phyloP scores from a whole-genome alignment of 2,113 vertebrate genomes.

The Cheilinus undulatus region DNA sequence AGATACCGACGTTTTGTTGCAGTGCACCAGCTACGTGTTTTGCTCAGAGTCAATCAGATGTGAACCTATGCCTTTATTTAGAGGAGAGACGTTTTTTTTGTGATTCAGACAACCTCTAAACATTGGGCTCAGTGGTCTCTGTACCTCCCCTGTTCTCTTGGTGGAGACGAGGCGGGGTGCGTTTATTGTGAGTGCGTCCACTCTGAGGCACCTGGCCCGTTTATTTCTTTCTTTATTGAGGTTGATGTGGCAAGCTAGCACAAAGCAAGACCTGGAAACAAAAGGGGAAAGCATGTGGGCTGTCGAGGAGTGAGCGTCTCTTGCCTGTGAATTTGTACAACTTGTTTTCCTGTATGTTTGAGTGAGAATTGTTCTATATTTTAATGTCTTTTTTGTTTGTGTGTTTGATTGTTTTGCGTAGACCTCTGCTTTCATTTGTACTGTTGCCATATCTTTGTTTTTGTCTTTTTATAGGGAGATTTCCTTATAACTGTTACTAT shows the following conservation, averaged over 20 bases:
- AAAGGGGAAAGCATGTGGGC: constrained; percentile 54
- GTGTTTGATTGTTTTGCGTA: constrained; percentile 72
- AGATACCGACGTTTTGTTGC: constrained; percentile 61
- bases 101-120: constrained; percentile 79
- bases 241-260: constrained; percentile 72
- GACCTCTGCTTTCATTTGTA: constrained; percentile 78
- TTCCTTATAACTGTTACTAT: constrained; percentile 78
- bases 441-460: constrained; percentile 69
- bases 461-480: constrained; percentile 42
- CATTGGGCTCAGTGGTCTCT: constrained; percentile 75
- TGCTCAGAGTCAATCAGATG: constrained; percentile 65
- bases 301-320: constrained; percentile 72
- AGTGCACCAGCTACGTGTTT: constrained; percentile 52
- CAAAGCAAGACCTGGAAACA: constrained; percentile 62
- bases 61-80: constrained; percentile 71
- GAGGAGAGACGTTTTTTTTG: constrained; percentile 46
- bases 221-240: constrained; percentile 86
- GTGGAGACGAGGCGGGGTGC: constrained; percentile 56
- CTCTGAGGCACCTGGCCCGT: constrained; percentile 80
- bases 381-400: constrained; percentile 68
- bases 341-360: constrained; percentile 74
- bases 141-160: constrained; percentile 56
- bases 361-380: constrained; percentile 76
- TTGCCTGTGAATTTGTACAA: constrained; percentile 84
- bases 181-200: constrained; percentile 80